Conservation (phyloP, 2,113 vertebrate species). For the Vimba vimba region DNA sequence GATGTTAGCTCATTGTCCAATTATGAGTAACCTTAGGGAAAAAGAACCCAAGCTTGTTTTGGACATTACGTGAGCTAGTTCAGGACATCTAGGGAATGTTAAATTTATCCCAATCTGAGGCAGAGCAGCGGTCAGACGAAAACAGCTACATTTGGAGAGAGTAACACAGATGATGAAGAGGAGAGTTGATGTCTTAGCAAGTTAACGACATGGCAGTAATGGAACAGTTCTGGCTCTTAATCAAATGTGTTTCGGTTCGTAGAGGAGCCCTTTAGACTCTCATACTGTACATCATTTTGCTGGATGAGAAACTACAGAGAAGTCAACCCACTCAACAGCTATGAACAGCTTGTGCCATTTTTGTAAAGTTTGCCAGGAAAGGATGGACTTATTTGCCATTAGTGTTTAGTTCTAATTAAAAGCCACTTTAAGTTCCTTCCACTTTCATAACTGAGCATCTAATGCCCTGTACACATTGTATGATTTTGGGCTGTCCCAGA, state of each 20-base stretch:
- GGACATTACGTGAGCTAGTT: conserved; percentile 5
- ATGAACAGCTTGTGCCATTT: conserved; percentile 13
- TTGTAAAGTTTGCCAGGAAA: conserved; percentile 24
- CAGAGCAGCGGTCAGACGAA: conserved; percentile 41
- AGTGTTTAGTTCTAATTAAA: neutral
- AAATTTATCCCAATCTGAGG: conserved; percentile 58
- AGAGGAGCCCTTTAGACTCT: conserved; percentile 32
- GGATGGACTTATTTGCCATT: neutral
- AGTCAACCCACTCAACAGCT: neutral
- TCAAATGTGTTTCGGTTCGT: conserved; percentile 30
- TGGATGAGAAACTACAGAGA: conserved; percentile 10
- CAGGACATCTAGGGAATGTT: conserved; percentile 53
- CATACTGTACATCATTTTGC: conserved; percentile 41
- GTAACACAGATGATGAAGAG: neutral
- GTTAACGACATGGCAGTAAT: conserved; percentile 40
- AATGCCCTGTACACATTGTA: no score
- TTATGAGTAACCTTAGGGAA: conserved; percentile 61
- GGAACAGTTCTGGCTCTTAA: conserved; percentile 37
- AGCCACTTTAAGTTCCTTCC: neutral
- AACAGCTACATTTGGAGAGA: conserved; percentile 46
- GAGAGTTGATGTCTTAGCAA: conserved; percentile 22
- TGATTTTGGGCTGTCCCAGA: no score
- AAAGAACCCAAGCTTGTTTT: conserved; percentile 55
- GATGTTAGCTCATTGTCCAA: conserved; percentile 67
- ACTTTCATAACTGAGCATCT: neutral